Conservation (phyloP, 2,113 vertebrate species). For the Triplophysa rosa region DNA sequence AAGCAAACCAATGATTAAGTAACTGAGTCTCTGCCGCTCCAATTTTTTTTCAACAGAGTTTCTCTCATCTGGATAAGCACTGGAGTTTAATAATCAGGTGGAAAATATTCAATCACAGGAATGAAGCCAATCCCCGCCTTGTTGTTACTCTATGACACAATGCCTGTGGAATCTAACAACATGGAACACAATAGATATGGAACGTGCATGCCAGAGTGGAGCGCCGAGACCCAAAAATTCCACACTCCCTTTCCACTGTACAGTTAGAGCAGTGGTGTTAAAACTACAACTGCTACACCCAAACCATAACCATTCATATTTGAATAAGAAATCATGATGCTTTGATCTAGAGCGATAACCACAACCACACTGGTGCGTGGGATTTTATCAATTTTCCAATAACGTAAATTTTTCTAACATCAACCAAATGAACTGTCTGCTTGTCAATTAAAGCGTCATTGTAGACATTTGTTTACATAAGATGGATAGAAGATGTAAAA, state of each 20-base stretch:
- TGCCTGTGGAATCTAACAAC: conserved; percentile 36
- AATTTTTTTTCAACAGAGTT: conserved; percentile 15
- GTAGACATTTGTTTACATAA: background rate
- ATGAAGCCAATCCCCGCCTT: conserved; percentile 40
- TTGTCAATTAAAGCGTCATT: background rate
- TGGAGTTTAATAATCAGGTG: conserved; percentile 25
- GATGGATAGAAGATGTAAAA: background rate
- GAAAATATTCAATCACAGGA: conserved; percentile 21
- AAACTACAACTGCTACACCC: background rate
- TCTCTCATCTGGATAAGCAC: background rate
- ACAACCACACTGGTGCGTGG: background rate
- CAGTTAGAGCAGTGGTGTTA: conserved; percentile 1
- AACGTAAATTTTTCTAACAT: no score
- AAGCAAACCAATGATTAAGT: conserved; percentile 23
- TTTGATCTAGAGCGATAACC: background rate
- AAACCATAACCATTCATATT: background rate
- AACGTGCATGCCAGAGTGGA: conserved; percentile 20
- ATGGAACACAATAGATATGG: conserved; percentile 25
- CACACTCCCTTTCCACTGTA: background rate
- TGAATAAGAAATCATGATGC: background rate
- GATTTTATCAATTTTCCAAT: background rate
- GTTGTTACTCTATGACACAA: conserved; percentile 41
- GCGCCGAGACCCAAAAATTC: conserved; percentile 20
- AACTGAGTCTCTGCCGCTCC: background rate
- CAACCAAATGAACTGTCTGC: no score